Conservation (phyloP, 2,888 invertebrate genomes). For the Branchinecta sandiegonensis region DNA sequence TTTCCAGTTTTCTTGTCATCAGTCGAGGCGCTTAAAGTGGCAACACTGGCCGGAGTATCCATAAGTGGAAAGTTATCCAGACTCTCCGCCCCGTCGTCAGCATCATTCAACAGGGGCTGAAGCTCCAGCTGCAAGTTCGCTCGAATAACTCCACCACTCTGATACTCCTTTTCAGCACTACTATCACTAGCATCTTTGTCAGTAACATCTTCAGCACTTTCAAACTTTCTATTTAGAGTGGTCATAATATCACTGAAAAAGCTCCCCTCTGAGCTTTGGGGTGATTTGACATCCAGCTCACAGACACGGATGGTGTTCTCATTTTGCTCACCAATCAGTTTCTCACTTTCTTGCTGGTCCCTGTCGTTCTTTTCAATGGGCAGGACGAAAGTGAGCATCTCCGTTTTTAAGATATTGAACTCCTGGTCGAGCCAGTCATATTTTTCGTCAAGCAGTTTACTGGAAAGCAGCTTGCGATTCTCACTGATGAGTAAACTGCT, state of each 20-base stretch:
- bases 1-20: slow-evolving; percentile 10
- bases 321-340: neutral
- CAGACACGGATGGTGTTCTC: neutral
- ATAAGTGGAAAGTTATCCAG: neutral
- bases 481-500: neutral
- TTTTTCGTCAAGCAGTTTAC: neutral
- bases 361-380: neutral
- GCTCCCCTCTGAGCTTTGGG: slow-evolving; percentile 2
- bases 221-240: slow-evolving; percentile 3
- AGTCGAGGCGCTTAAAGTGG: neutral
- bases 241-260: slow-evolving; percentile 8
- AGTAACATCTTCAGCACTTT: neutral
- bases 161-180: neutral
- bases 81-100: neutral
- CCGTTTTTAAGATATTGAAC: slow-evolving; percentile 4
- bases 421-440: slow-evolving; percentile 13
- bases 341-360: slow-evolving; percentile 1
- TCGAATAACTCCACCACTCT: neutral
- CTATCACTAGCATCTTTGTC: neutral
- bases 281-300: slow-evolving; percentile 2
- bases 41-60: neutral
- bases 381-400: neutral
- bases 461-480: neutral
- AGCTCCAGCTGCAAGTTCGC: neutral
- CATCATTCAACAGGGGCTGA: neutral